Base-by-base conservation (phyloP, 2,113 vertebrate genomes). In the Actenoides lindsayi region DNA sequence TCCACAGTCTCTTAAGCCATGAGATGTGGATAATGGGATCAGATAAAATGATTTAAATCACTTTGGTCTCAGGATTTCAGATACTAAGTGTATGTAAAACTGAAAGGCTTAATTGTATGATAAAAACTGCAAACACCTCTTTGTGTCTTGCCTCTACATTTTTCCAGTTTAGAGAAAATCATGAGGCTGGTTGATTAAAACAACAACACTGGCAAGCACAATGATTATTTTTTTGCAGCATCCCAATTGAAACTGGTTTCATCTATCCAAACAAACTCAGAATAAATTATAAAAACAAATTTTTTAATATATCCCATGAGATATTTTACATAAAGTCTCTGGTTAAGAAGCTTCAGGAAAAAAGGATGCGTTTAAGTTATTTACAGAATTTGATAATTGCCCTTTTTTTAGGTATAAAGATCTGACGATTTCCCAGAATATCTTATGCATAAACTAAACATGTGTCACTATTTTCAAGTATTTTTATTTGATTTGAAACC, bases 1-100 rank as follows among this genome's bases (percentile, higher is more conserved):
- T 83, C 48, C 39, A 83, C 39, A 83, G 48, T 39, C 62, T 9
- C 39, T 27, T 51, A 71, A 85, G n/a, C 46, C 51, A 50, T 50
- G 46, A 56, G 67, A 80, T 79, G 63, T 53, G 46, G 53, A 70
- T 51, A 93, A 92, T 35, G 21, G 60, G 62, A 82, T 64, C 83
- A 44, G 69, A 88, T 42, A 87, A 95, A 94, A 91, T 44, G 6
- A 74, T 92, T 81, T 75, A 96, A 95, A 89, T 95, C 33, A 64
- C 31, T 71, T 70, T 91, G 46, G 51, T 83, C 25, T 48, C 48
- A 31, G 88, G 68, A 83, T 83, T 94, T 97, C 71, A 76, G 42
- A 42, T 83, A 20, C 18, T 67, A 77, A 83, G 65, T 11, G 4
- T 50, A 83, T 23, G 19, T 21, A 46, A 67, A 89, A 88, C 16